Base-by-base conservation (phyloP, 2,797 vertebrate genomes). In the Mormyrus proboscirostris region DNA sequence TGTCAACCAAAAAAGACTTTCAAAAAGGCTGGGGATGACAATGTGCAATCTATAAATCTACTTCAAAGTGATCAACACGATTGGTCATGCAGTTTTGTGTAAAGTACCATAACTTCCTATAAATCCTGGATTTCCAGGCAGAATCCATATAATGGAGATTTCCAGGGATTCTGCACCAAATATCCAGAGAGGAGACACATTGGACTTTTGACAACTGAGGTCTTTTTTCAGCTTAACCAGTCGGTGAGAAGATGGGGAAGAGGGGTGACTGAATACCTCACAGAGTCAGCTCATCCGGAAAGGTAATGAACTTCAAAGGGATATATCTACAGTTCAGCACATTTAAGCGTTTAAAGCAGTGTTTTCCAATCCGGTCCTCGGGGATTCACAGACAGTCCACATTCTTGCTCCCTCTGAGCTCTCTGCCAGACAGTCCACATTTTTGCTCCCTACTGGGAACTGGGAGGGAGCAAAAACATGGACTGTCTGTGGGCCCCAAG, bases 141-240 rank as follows among this genome's bases (percentile, higher is more conserved):
- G 88, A 76, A n/a, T 16, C 22, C 50, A 88, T 79, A 76, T 73
- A 79, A n/a, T 33, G 33, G 29, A 79, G 33, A 12, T 4, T 50
- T 16, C 87, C 22, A 65, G n/a, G n/a, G 53, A 88, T 88, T n/a
- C n/a, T n/a, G 33, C 33, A n/a, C 53, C 65, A 88, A 86, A 51
- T 12, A 22, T 53, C 84, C 59, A 86, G 12, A 53, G 10, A 86
- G 47, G 22, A 51, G 50, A 86, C 10, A 49, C 14, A 10, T 53
- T 19, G 49, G 49, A 53, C 9, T 55, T 47, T 19, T 22, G 22
- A 86, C 4, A 53, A 51, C 84, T 4, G 25, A n/a, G 22, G 47
- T 29, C 50, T 33, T 86, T 86, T 53, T 51, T 50, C 22, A 86
- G 12, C 47, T 10, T 73, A 38, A 25, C n/a, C 38, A 47, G 41